Percentiles rank a stretch among this genome's conserved stretches.
Evolutionary conservation across 2,888 invertebrate species (phyloP).

Genomic region (Tachina fera): DNA sequence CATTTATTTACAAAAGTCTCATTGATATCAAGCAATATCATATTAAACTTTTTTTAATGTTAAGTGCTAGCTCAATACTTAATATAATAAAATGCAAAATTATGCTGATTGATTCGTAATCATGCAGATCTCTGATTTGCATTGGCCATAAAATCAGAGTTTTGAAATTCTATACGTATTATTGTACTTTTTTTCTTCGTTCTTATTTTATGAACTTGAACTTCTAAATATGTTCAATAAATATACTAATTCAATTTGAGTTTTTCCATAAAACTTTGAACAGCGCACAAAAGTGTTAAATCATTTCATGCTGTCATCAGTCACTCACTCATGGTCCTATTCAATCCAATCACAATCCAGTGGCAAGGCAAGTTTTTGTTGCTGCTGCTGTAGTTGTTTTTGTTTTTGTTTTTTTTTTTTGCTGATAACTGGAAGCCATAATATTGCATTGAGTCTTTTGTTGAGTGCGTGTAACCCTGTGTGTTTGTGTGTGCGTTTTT

Average conservation of each 20-base stretch:
- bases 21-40: too few relatives aligned
- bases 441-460: conserved; percentile 15
- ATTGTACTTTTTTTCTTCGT: background rate
- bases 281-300: conserved; percentile 10
- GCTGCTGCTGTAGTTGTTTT: background rate
- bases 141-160: background rate
- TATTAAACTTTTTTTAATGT: too few relatives aligned
- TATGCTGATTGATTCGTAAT: too few relatives aligned
- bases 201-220: conserved; percentile 12
- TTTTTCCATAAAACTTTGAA: conserved; percentile 6
- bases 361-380: background rate
- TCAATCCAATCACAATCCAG: conserved; percentile 26
- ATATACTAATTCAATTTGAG: conserved; percentile 6
- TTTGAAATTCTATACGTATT: background rate
- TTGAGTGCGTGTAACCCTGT: background rate
- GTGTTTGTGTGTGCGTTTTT: background rate
- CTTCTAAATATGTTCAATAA: conserved; percentile 31
- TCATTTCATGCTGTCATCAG: conserved; percentile 29
- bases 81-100: too few relatives aligned
- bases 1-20: too few relatives aligned
- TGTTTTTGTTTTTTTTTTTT: background rate
- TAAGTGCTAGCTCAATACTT: too few relatives aligned
- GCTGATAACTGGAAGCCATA: conserved; percentile 38
- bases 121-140: too few relatives aligned
- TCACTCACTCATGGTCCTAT: conserved; percentile 6